Percentiles rank a stretch among this genome's conserved stretches.
Conservation (phyloP, 37 sponge, comb jelly and placozoan species). For the Aplysina aerophoba region DNA sequence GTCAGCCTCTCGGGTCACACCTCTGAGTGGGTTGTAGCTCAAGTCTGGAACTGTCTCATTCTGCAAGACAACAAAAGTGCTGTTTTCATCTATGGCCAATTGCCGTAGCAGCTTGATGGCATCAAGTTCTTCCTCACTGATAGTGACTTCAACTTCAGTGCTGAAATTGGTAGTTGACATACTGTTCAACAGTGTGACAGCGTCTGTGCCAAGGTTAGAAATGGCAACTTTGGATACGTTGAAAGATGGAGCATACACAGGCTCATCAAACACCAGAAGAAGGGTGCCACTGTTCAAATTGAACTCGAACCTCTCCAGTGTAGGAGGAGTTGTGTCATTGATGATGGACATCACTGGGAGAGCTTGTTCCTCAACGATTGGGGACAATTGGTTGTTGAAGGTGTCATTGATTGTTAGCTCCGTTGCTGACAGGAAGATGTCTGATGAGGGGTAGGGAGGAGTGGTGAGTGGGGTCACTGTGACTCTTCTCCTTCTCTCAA, state of each 20-base stretch:
- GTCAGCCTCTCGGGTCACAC: constrained; percentile 13
- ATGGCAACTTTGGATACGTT: constrained; percentile 41
- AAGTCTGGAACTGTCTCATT: constrained; percentile 58
- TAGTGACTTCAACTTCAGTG: constrained; percentile 43
- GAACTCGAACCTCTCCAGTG: constrained; percentile 44
- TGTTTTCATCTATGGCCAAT: constrained; percentile 58
- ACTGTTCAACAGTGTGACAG: constrained; percentile 49
- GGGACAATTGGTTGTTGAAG: constrained; percentile 52
- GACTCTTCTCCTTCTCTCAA: background rate
- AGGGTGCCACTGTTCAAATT: constrained; percentile 69
- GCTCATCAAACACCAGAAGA: constrained; percentile 74
- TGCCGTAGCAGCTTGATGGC: constrained; percentile 55
- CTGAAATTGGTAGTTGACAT: constrained; percentile 51
- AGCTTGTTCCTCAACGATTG: constrained; percentile 21
- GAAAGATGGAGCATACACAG: constrained; percentile 77
- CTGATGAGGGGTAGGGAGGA: background rate
- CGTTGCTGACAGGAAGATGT: constrained; percentile 70
- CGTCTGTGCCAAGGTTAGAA: constrained; percentile 37
- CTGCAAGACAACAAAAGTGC: constrained; percentile 58
- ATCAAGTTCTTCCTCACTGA: constrained; percentile 64
- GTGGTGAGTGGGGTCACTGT: too few relatives aligned
- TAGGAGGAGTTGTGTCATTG: constrained; percentile 72
- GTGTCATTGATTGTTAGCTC: constrained; percentile 63
- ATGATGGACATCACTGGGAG: constrained; percentile 38
- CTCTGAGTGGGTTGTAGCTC: constrained; percentile 42